Percentiles rank a stretch among this genome's conserved stretches.
phyloP scores from a whole-genome alignment of 2,113 vertebrate species.

The Phasianus colchicus region DNA sequence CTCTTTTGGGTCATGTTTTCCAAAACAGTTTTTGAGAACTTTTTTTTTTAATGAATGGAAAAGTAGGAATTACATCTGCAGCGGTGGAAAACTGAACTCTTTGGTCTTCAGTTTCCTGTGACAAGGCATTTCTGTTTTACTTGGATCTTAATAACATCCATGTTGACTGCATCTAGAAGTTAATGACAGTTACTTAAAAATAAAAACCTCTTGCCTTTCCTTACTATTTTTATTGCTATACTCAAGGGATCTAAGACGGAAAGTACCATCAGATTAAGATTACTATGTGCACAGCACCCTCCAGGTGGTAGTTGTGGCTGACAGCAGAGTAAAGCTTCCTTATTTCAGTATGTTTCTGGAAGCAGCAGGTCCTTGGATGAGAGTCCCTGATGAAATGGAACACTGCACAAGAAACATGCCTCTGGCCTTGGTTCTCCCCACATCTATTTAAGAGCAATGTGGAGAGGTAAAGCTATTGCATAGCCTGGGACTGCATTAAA shows the following conservation, averaged over 20 bases:
- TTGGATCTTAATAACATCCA: not conserved
- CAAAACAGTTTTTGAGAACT: not conserved
- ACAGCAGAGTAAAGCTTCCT: not conserved
- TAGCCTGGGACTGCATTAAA: not conserved
- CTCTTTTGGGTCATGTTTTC: not conserved
- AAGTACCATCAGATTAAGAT: not conserved
- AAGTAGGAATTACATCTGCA: not conserved
- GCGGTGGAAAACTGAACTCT: not conserved
- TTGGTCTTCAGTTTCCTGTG: not conserved
- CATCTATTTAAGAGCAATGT: not conserved
- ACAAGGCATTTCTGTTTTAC: not conserved
- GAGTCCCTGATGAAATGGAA: not conserved
- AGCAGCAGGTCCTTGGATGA: not conserved
- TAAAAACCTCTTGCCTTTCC: not conserved
- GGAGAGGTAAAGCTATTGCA: not conserved
- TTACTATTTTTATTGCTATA: not conserved
- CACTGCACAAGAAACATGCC: rapidly evolving
- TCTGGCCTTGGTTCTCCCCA: not conserved
- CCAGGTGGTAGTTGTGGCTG: not conserved
- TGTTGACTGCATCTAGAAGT: not conserved
- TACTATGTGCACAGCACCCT: not conserved
- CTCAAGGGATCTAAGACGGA: not conserved
- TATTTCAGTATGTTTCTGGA: not conserved
- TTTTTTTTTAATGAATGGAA: not conserved
- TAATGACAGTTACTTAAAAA: not conserved